Evolutionary conservation across 2,797 vertebrate genomes (phyloP), one percentile per base, ranked within the genome.

Genomic region (Pterois miles): DNA sequence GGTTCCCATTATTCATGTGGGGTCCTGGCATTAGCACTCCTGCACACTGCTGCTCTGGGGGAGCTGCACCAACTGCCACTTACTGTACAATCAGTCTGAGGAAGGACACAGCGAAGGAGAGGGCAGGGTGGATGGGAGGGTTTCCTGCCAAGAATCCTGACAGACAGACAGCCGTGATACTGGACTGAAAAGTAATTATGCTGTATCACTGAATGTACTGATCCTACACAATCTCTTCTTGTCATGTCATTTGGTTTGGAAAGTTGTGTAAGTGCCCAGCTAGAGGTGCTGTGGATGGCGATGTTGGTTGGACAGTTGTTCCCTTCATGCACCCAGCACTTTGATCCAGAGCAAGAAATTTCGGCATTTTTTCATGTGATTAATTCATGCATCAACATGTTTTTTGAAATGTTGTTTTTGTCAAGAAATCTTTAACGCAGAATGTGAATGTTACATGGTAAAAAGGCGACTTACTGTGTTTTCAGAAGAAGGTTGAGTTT

Each of bases 1-100:
- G 71, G 67, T 86, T 86, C 80, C 76, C 83, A 89, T 85, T 86
- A 88, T 85, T 83, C 83, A 81, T 67, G 70, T 74, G 76, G 60
- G 77, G 78, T 84, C 71, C 74, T 88, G 78, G 82, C 78, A 82
- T 52, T 64, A 20, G 7, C 16, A 10, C 64, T 71, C 11, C 66
- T 60, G 62, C 48, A 60, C 68, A 27, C 71, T 70, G 71, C 87
- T 84, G 87, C 20, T 25, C 76, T 56, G 68, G 54, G 70, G 58
- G 34, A 18, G 57, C 59, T 33, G 46, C 68, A 82, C 85, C 84
- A 87, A 84, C 86, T 85, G 82, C 75, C 82, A 74, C 86, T 71
- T 80, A 75, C 71, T 81, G 78, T 76, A 88, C 75, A 74, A 63
- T 65, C 72, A 22, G 63, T 69, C 27, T 72, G 70, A 60, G 33